A percentile compares a stretch with the other conserved stretches of the same genome.
These are phyloP conservation scores for Polia nebulosa DNA, from an alignment of 2,888 invertebrate species.

Conservation along the genomic window DNA sequence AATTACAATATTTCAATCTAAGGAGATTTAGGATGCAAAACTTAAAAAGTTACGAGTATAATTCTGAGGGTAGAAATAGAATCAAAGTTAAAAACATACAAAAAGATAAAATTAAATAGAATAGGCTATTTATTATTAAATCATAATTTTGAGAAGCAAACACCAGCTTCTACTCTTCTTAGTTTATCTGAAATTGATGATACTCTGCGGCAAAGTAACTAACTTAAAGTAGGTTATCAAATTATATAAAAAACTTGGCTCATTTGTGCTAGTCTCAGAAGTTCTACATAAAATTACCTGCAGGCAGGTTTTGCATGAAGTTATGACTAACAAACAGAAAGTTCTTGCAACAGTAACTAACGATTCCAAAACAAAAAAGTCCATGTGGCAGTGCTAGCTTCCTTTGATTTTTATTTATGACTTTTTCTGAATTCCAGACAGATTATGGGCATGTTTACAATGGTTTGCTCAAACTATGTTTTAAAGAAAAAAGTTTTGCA, in stretches of 20 bases:
- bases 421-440: too few species aligned
- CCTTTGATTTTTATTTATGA: neutral
- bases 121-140: neutral
- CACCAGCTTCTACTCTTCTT: neutral
- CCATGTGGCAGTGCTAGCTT: neutral
- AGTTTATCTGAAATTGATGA: neutral
- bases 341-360: constrained; percentile 24
- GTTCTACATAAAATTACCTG: constrained; percentile 31
- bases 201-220: neutral
- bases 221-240: constrained; percentile 24
- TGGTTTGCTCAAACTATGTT: too few species aligned
- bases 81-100: too few species aligned
- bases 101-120: neutral
- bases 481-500: too few species aligned
- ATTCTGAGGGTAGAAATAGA: too few species aligned
- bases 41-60: too few species aligned
- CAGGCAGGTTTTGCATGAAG: constrained; percentile 19
- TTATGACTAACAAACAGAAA: constrained; percentile 40
- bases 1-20: too few species aligned
- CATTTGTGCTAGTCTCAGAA: constrained; percentile 36
- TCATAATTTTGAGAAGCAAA: neutral
- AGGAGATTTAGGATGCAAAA: too few species aligned
- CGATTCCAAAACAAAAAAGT: constrained; percentile 15
- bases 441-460: too few species aligned
- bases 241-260: constrained; percentile 30